phyloP scores from a whole-genome alignment of 2,888 invertebrate genomes.

The Tenthredo notha region DNA sequence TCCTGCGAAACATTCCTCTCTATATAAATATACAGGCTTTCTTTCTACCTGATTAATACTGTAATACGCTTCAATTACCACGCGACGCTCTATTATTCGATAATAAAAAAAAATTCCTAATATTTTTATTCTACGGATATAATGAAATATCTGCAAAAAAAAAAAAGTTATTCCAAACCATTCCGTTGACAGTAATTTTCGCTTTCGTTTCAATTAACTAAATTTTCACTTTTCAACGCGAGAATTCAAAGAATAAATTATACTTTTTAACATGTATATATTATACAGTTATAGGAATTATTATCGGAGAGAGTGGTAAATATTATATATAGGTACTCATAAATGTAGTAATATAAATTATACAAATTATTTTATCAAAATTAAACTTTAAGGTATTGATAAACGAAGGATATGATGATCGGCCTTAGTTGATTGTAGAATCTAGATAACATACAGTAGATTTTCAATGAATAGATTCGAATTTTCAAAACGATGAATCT shows the following conservation, averaged over 20 bases:
- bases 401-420: too few species aligned
- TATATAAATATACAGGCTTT: neutral
- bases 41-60: neutral
- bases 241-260: neutral
- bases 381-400: neutral
- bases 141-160: constrained; percentile 16
- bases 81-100: constrained; percentile 8
- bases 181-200: constrained; percentile 29
- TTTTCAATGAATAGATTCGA: neutral
- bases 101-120: constrained; percentile 37
- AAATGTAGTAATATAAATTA: neutral
- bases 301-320: constrained; percentile 7
- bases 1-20: neutral
- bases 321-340: neutral
- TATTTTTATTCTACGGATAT: neutral
- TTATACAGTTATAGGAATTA: constrained; percentile 7
- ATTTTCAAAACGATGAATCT: neutral
- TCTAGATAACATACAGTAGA: neutral
- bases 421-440: neutral
- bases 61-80: constrained; percentile 33
- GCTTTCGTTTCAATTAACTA: constrained; percentile 43
- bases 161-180: neutral
- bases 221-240: constrained; percentile 24
- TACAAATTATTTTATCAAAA: neutral
- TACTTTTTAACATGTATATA: neutral